phyloP scores from a whole-genome alignment of 2,888 invertebrate species.

The Agriopis leucophaearia region DNA sequence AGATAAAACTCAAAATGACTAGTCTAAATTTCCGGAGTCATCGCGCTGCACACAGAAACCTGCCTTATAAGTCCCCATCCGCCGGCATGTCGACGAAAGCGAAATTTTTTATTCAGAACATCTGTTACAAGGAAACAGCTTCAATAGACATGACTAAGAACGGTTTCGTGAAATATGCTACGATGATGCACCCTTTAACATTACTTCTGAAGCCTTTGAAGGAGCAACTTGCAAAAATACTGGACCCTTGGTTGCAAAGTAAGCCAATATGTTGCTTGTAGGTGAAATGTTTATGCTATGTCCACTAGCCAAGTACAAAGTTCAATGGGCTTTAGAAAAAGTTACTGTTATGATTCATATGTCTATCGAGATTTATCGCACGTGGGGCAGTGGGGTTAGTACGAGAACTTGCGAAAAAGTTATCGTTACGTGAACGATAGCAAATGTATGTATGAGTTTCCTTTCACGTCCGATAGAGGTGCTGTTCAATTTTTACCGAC shows the following conservation, averaged over 20 bases:
- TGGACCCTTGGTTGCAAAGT: conserved; percentile 44
- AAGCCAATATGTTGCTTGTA: background rate
- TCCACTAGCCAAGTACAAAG: no score
- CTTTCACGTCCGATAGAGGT: no score
- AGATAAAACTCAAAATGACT: background rate
- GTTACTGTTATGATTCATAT: no score
- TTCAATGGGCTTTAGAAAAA: no score
- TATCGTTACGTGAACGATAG: no score
- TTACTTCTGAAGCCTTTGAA: conserved; percentile 56
- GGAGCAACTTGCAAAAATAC: conserved; percentile 55
- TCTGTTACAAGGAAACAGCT: conserved; percentile 60
- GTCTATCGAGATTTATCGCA: no score
- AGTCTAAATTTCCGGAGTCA: background rate
- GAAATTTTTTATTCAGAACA: conserved; percentile 62
- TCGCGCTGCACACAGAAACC: background rate
- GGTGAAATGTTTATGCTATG: no score
- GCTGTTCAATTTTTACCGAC: no score
- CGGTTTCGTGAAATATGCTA: conserved; percentile 62
- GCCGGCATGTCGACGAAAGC: conserved; percentile 56
- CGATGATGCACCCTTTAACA: conserved; percentile 52
- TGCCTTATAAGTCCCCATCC: background rate
- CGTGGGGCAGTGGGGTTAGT: no score
- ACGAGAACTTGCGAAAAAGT: no score
- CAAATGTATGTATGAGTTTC: no score
- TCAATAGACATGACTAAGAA: conserved; percentile 68